Percentiles rank a stretch among this genome's conserved stretches.
phyloP scores from a whole-genome alignment of 2,113 vertebrate species.

The Reinhardtius hippoglossoides region DNA sequence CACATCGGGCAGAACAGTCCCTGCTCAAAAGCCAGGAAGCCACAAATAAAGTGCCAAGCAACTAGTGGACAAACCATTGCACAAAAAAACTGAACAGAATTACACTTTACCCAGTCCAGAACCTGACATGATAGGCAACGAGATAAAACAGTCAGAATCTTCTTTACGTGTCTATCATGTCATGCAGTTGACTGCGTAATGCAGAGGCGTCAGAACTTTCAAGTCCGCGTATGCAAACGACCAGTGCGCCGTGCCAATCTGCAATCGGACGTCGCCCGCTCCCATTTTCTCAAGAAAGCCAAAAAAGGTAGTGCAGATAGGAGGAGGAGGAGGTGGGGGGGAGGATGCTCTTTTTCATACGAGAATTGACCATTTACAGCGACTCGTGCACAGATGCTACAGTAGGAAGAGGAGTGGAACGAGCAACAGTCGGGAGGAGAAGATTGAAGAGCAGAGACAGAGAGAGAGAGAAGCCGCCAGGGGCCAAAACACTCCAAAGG shows the following conservation, averaged over 20 bases:
- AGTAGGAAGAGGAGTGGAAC: slow-evolving; percentile 31
- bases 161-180: slow-evolving; percentile 47
- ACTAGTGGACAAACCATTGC: slow-evolving; percentile 73
- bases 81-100: slow-evolving; percentile 41
- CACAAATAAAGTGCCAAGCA: slow-evolving; percentile 82
- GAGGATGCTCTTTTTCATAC: no score
- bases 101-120: slow-evolving; percentile 53
- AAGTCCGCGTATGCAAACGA: slow-evolving; percentile 60
- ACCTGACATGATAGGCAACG: slow-evolving; percentile 63
- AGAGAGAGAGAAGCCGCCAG: slow-evolving; percentile 2
- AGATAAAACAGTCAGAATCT: slow-evolving; percentile 41
- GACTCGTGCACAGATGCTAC: slow-evolving; percentile 57
- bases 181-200: slow-evolving; percentile 63
- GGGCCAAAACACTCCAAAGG: slow-evolving; percentile 20
- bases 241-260: slow-evolving; percentile 50
- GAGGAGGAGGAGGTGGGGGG: neutral
- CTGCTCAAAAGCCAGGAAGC: slow-evolving; percentile 72
- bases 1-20: slow-evolving; percentile 77
- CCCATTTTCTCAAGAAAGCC: neutral
- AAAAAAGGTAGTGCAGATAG: slow-evolving; percentile 2
- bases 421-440: slow-evolving; percentile 46
- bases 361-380: slow-evolving; percentile 2
- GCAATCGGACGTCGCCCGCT: slow-evolving; percentile 32
- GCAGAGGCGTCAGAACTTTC: slow-evolving; percentile 36
- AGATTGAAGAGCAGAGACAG: slow-evolving; percentile 6